Evolutionary conservation across 2,888 invertebrate species (phyloP).

Genomic region (Athrips mouffetella): DNA sequence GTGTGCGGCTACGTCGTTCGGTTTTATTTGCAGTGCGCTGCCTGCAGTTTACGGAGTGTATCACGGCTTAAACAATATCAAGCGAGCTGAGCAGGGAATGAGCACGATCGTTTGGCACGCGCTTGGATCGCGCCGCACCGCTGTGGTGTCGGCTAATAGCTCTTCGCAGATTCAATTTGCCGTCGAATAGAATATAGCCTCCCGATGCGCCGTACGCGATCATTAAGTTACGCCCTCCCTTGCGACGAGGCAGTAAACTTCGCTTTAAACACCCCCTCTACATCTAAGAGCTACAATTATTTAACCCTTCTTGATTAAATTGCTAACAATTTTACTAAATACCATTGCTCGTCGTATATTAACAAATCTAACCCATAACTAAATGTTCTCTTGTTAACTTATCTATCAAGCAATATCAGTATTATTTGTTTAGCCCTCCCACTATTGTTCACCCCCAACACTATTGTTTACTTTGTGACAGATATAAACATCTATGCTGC

Average conservation of each 20-base stretch:
- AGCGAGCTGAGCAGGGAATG: conserved; percentile 36
- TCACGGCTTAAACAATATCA: conserved; percentile 52
- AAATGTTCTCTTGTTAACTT: too few relatives aligned
- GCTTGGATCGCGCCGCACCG: conserved; percentile 41
- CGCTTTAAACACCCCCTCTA: conserved; percentile 44
- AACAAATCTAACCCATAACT: background rate
- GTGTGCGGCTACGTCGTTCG: conserved; percentile 37
- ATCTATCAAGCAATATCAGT: background rate
- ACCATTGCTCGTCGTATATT: background rate
- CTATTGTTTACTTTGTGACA: too few relatives aligned
- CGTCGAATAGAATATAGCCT: conserved; percentile 68
- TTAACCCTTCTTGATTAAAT: conserved; percentile 9
- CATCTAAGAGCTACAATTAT: conserved; percentile 14
- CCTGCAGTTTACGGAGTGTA: conserved; percentile 44
- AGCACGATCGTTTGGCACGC: conserved; percentile 61
- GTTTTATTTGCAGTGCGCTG: conserved; percentile 39
- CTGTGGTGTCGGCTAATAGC: conserved; percentile 72
- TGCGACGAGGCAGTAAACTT: conserved; percentile 47
- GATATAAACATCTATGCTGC: too few relatives aligned
- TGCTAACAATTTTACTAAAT: background rate
- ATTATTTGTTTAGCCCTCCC: background rate
- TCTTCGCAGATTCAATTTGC: conserved; percentile 74
- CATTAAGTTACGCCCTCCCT: conserved; percentile 67
- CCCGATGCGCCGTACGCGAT: conserved; percentile 63
- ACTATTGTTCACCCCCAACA: too few relatives aligned